Evolutionary conservation across 2,113 vertebrate genomes (phyloP), one percentile per base, ranked within the genome.

Genomic region (Onychorhynchus coronatus): DNA sequence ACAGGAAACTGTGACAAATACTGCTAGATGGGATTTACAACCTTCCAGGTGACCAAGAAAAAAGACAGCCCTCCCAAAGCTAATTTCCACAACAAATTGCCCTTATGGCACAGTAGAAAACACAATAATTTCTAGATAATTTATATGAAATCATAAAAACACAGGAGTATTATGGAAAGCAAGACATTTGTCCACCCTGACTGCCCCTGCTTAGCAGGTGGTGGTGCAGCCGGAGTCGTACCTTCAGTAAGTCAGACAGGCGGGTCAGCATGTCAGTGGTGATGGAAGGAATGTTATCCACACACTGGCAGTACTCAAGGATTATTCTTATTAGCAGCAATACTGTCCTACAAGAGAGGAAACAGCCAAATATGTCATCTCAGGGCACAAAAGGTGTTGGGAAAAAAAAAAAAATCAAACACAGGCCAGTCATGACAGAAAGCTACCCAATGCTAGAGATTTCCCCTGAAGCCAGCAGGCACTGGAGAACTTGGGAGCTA

Each of bases 241-340:
- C 99, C 99, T 99, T 99, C 75, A 99, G 97, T 74, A 99, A 98
- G 96, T 99, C 99, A 1, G 99, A 98, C 56, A 99, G 98, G 61
- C 99, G 99, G 14, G 99, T 99, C 72, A 99, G 98, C 99, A 99
- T 99, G 97, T 99, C 99, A 18, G 99, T 99, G 89, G 99, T 97
- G 97, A 99, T 98, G 91, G 99, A 99, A 9, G 99, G 99, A 97
- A 99, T 99, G 97, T 99, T 99, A 82, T 99, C 99, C 94, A 99
- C 99, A 96, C 99, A 99, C 97, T 99, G 99, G 97, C 99, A 99
- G 96, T 99, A 99, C 95, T 99, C 99, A 92, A 99, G 98, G 95
- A 99, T 99, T 95, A 99, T 99, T 97, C 99, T 98, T 97, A 99
- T 99, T 95, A 99, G 98, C 94, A 99, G 98, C 98, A 99, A 98